Evolutionary conservation across 2,113 vertebrate genomes (phyloP).

Genomic region (Tachysurus fulvidraco): DNA sequence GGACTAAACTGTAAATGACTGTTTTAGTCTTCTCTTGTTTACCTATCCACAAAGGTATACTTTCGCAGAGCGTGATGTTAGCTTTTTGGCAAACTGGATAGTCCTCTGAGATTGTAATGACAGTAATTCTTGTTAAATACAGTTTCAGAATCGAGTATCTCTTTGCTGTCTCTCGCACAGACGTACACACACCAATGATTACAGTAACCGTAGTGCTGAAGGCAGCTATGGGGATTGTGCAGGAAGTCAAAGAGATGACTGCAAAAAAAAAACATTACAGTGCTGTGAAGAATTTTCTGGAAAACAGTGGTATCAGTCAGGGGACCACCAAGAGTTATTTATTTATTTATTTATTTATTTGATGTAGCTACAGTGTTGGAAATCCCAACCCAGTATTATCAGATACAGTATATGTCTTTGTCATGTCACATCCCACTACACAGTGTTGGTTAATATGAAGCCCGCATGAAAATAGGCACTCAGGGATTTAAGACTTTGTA

Average conservation of each 20-base stretch:
- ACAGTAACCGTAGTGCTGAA: constrained; percentile 5
- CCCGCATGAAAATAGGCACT: too few relatives aligned
- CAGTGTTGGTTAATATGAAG: too few relatives aligned
- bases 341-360: background rate
- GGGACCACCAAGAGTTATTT: too few relatives aligned
- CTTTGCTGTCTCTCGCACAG: constrained; percentile 2
- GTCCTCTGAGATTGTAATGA: constrained; percentile 41
- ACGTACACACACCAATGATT: constrained; percentile 13
- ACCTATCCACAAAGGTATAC: constrained; percentile 35
- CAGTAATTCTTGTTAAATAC: constrained; percentile 47
- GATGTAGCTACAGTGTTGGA: background rate
- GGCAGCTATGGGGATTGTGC: background rate
- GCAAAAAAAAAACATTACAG: constrained; percentile 18
- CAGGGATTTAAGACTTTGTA: too few relatives aligned
- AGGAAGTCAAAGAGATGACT: constrained; percentile 39
- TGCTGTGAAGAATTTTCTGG: constrained; percentile 5
- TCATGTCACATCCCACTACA: too few relatives aligned
- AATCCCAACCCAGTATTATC: background rate
- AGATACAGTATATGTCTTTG: background rate
- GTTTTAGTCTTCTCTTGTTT: constrained; percentile 31
- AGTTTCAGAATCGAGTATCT: constrained; percentile 13
- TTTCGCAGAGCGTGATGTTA: constrained; percentile 18
- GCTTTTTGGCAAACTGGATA: constrained; percentile 10
- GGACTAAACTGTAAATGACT: constrained; percentile 39
- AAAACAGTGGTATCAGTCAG: background rate